Evolutionary conservation across 2,797 vertebrate species (phyloP).

Genomic region (Chiroxiphia lanceolata): DNA sequence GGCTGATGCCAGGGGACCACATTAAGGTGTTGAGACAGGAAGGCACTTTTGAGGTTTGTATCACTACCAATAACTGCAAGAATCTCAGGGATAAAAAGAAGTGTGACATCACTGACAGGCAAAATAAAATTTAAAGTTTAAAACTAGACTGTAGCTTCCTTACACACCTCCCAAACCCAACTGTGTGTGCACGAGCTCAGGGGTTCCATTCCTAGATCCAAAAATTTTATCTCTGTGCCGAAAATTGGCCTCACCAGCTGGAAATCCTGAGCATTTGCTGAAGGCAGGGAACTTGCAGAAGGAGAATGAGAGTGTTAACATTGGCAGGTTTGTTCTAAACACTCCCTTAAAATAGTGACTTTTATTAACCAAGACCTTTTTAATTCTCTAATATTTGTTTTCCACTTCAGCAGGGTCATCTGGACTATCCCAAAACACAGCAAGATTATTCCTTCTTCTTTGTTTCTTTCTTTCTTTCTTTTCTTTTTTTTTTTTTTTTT

Average conservation of each 20-base stretch:
- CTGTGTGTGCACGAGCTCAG: accelerated
- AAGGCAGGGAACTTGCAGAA: neutral
- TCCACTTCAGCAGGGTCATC: neutral
- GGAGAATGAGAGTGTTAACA: neutral
- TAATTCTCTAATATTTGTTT: neutral
- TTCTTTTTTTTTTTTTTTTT: too few relatives aligned
- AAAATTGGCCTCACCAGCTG: neutral
- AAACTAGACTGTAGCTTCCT: neutral
- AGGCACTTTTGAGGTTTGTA: neutral
- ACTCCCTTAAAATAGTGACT: neutral
- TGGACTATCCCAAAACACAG: neutral
- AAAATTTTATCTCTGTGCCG: neutral
- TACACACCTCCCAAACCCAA: accelerated
- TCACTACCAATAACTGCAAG: neutral
- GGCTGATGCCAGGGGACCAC: neutral
- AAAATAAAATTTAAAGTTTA: neutral
- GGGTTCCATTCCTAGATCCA: neutral
- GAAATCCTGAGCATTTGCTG: neutral
- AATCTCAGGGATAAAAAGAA: neutral
- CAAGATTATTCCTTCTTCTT: neutral
- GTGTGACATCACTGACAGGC: too few relatives aligned
- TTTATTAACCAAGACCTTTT: neutral
- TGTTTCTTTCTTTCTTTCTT: accelerated
- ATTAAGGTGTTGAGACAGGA: neutral
- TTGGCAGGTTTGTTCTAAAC: neutral